phyloP scores from a whole-genome alignment of 2,888 invertebrate species.

The Pollenia labialis region DNA sequence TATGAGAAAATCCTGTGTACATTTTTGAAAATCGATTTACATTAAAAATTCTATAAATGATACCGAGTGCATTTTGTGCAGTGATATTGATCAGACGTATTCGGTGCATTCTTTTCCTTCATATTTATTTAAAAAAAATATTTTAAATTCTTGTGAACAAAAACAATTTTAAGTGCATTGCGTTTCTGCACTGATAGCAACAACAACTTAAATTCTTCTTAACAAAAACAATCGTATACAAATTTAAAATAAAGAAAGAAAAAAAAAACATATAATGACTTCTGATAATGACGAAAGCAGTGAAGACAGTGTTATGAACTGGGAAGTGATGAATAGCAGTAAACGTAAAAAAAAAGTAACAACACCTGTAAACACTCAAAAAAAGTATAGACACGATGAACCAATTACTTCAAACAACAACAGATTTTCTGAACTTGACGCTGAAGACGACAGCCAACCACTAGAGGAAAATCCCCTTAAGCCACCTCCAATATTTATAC shows the following conservation, averaged over 20 bases:
- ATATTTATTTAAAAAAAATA: background rate
- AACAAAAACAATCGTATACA: background rate
- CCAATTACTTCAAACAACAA: slow-evolving; percentile 12
- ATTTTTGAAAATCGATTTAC: no score
- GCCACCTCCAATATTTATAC: slow-evolving; percentile 22
- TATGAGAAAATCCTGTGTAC: no score
- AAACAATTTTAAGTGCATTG: background rate
- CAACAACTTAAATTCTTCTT: background rate
- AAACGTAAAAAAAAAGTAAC: slow-evolving; percentile 1
- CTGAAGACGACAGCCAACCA: background rate
- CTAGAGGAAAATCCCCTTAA: slow-evolving; percentile 5
- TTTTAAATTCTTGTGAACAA: background rate
- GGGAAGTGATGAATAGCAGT: background rate
- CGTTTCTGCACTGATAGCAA: background rate
- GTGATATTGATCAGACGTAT: background rate
- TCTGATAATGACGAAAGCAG: background rate
- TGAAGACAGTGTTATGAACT: background rate
- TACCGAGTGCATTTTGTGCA: no score
- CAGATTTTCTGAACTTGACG: slow-evolving; percentile 16
- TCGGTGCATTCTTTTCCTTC: background rate
- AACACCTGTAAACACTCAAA: background rate
- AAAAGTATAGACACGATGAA: background rate
- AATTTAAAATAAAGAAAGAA: background rate
- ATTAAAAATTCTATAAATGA: no score
- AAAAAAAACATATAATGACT: background rate